Percentiles rank a stretch among this genome's conserved stretches.
These are phyloP conservation scores for Axis porcinus DNA, from an alignment of 2,113 vertebrate genomes.

Conservation along the genomic window DNA sequence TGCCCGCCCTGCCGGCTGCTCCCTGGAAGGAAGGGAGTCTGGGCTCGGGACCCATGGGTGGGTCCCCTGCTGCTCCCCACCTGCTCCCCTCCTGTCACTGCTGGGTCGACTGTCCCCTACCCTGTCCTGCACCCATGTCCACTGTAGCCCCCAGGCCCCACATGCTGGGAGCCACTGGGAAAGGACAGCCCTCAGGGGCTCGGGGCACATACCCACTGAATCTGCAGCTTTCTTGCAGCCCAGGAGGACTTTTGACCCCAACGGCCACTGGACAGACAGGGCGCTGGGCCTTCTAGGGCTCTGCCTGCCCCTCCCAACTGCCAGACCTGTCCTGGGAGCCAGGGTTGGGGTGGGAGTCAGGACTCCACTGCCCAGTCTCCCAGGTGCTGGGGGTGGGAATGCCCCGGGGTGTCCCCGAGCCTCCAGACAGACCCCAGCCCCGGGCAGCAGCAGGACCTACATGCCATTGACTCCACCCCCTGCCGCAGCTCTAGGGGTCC, in stretches of 20 bases:
- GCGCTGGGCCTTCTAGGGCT: neutral
- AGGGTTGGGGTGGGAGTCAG: neutral
- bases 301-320: neutral
- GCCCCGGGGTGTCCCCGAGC: accelerated
- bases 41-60: accelerated
- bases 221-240: neutral
- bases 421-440: neutral
- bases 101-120: neutral
- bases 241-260: neutral
- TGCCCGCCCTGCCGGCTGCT: neutral
- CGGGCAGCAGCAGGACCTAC: neutral
- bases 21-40: neutral
- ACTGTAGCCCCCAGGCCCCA: neutral
- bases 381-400: neutral
- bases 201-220: accelerated
- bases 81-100: neutral
- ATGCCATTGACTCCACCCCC: neutral
- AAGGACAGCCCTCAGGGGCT: neutral
- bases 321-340: neutral
- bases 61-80: neutral
- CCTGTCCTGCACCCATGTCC: neutral
- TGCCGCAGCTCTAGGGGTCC: neutral
- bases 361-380: neutral
- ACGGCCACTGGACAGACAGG: neutral
- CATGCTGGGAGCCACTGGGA: neutral